These are phyloP conservation scores for Physocephala rufipes DNA, from an alignment of 2,888 invertebrate species.

Conservation along the genomic window DNA sequence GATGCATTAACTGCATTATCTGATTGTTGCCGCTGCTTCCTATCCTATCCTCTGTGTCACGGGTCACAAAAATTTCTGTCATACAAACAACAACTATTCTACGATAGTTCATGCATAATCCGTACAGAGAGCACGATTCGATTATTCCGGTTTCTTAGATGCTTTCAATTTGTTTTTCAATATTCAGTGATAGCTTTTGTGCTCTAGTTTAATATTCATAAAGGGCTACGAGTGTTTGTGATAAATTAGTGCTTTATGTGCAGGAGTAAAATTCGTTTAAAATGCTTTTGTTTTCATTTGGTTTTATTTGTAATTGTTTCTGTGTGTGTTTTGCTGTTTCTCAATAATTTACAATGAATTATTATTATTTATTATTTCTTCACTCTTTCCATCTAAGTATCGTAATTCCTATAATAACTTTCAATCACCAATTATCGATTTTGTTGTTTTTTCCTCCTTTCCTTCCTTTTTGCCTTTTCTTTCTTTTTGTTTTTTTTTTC, in stretches of 20 bases:
- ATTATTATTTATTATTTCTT: too few relatives aligned
- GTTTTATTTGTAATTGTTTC: conserved; percentile 35
- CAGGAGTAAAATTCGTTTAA: conserved; percentile 41
- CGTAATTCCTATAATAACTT: conserved; percentile 48
- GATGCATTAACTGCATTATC: too few relatives aligned
- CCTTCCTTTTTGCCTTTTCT: not conserved
- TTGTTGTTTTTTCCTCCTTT: too few relatives aligned
- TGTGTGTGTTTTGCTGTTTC: conserved; percentile 46
- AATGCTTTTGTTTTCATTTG: conserved; percentile 47
- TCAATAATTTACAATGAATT: conserved; percentile 40
- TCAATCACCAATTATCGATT: too few relatives aligned
- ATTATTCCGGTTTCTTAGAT: too few relatives aligned
- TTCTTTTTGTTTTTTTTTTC: conserved; percentile 12
- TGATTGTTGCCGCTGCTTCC: too few relatives aligned
- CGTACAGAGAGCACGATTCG: too few relatives aligned
- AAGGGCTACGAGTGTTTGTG: not conserved
- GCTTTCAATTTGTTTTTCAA: not conserved
- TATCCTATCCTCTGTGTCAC: too few relatives aligned
- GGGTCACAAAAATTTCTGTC: too few relatives aligned
- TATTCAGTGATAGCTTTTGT: too few relatives aligned
- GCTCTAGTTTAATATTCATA: not conserved
- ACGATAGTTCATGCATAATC: too few relatives aligned
- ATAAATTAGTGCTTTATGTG: conserved; percentile 48
- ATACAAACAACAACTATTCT: too few relatives aligned
- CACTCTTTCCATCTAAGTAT: conserved; percentile 6